Percentiles rank a stretch among this genome's conserved stretches.
Conservation (phyloP, 2,797 vertebrate genomes). For the Rhabdophis nuchalis region DNA sequence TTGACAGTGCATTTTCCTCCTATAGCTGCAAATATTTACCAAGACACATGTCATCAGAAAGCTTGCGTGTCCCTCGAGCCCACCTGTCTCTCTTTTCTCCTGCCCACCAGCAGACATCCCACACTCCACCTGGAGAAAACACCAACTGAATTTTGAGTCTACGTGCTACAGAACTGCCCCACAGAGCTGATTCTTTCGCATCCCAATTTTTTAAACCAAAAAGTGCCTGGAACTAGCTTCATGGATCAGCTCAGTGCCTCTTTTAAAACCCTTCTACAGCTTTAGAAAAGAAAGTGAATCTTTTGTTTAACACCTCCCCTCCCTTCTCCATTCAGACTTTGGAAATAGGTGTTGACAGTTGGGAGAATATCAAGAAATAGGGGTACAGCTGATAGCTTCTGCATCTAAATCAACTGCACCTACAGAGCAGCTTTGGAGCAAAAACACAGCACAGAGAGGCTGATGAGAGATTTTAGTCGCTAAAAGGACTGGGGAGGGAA, state of each 20-base stretch:
- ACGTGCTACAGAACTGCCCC: neutral
- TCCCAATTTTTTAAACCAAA: neutral
- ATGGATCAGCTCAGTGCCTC: neutral
- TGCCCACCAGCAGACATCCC: conserved; percentile 10
- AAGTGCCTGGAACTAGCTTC: neutral
- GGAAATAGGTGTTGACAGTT: conserved; percentile 5
- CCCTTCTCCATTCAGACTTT: neutral
- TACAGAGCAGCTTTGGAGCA: neutral
- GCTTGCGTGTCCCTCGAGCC: neutral
- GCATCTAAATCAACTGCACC: neutral
- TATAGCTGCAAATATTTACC: neutral
- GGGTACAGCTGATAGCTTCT: neutral
- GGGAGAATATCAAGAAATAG: accelerated
- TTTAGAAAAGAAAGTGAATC: neutral
- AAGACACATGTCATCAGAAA: neutral
- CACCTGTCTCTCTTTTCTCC: neutral
- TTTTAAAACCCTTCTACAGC: neutral
- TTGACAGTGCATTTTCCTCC: neutral
- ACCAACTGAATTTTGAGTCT: neutral
- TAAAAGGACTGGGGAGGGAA: neutral
- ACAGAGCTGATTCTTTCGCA: neutral
- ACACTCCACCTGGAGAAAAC: neutral
- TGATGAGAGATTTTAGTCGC: neutral
- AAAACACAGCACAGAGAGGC: neutral
- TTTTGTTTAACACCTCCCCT: neutral